phyloP scores from a whole-genome alignment of 2,797 vertebrate genomes.

The Poecilia velifera region DNA sequence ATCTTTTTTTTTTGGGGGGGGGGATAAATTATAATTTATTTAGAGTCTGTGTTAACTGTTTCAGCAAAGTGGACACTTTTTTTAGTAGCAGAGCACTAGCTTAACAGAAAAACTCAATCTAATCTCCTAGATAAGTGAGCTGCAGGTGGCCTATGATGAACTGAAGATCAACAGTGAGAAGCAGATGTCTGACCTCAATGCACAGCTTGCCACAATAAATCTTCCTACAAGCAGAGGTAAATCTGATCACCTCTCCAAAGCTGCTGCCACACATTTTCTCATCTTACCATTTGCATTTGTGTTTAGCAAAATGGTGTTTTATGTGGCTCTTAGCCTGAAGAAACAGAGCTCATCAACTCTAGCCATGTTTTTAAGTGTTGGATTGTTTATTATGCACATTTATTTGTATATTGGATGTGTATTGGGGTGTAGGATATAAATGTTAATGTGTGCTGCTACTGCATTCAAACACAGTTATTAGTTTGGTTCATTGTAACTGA shows the following conservation, averaged over 20 bases:
- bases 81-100: background rate
- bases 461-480: background rate
- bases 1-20: background rate
- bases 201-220: slow-evolving; percentile 51
- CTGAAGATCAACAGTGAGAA: slow-evolving; percentile 72
- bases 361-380: background rate
- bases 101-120: slow-evolving; percentile 6
- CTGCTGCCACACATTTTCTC: background rate
- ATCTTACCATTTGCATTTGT: background rate
- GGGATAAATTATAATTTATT: too few species aligned
- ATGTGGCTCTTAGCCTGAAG: background rate
- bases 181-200: slow-evolving; percentile 54
- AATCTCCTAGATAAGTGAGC: slow-evolving; percentile 69
- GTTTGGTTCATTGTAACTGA: background rate
- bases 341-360: background rate
- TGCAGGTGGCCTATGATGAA: slow-evolving; percentile 61
- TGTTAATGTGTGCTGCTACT: background rate
- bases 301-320: background rate
- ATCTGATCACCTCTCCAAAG: background rate
- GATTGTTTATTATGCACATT: background rate
- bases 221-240: slow-evolving; percentile 51
- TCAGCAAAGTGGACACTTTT: background rate
- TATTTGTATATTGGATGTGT: background rate
- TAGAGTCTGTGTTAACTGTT: background rate
- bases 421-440: background rate